Percentiles rank a stretch among this genome's conserved stretches.
Evolutionary conservation across 37 sponge, comb jelly and placozoan species (phyloP).

Genomic region (Beroe ovata): DNA sequence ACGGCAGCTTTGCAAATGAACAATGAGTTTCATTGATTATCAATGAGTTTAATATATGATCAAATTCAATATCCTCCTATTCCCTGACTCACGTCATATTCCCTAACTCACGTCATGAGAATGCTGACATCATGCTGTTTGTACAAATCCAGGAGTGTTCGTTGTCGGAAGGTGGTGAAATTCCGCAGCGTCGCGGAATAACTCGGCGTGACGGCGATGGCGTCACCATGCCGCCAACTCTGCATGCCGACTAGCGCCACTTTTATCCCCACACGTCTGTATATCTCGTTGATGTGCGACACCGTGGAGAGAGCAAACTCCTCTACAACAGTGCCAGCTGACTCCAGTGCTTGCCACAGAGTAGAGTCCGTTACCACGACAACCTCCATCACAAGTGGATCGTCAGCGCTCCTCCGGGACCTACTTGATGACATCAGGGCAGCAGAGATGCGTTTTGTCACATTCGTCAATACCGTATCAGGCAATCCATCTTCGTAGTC

Average conservation of each 20-base stretch:
- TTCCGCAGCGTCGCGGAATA: background rate
- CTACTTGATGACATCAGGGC: no score
- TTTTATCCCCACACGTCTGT: background rate
- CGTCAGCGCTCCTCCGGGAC: background rate
- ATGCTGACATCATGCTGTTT: constrained; percentile 59
- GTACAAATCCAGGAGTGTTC: constrained; percentile 37
- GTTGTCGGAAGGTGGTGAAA: constrained; percentile 27
- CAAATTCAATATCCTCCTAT: no score
- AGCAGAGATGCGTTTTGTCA: no score
- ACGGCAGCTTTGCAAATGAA: no score
- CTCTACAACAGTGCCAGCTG: background rate
- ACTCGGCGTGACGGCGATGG: background rate
- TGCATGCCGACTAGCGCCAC: constrained; percentile 55
- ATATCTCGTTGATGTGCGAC: constrained; percentile 25
- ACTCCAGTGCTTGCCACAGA: constrained; percentile 7
- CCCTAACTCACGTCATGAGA: constrained; percentile 67
- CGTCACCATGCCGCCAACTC: constrained; percentile 2
- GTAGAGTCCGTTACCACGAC: constrained; percentile 25
- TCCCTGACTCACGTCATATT: no score
- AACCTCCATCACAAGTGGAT: background rate
- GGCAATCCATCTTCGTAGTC: no score
- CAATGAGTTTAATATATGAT: no score
- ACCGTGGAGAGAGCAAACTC: constrained; percentile 29
- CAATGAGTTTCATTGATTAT: no score
- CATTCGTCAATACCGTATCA: no score